Evolutionary conservation across 2,888 invertebrate genomes (phyloP).

Genomic region (Tinea pellionella): DNA sequence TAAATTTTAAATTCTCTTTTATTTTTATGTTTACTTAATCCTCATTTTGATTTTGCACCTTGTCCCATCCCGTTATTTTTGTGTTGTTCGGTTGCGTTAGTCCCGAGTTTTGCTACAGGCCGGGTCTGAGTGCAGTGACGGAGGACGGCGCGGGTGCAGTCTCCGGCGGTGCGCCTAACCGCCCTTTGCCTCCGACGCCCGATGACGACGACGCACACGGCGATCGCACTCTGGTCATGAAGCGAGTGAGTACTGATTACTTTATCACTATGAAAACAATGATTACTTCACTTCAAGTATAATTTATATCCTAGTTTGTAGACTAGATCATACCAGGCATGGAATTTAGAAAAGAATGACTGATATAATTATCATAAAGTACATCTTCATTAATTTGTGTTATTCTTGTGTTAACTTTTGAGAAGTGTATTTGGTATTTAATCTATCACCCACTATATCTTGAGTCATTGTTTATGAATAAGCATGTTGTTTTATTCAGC

Average conservation of each 20-base stretch:
- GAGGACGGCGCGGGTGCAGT: slow-evolving; percentile 43
- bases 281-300: neutral
- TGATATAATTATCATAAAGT: neutral
- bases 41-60: slow-evolving; percentile 23
- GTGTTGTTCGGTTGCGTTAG: slow-evolving; percentile 65
- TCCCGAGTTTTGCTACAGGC: slow-evolving; percentile 87
- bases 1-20: slow-evolving; percentile 20
- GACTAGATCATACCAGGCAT: neutral
- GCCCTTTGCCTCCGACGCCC: slow-evolving; percentile 94
- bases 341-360: neutral
- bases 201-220: slow-evolving; percentile 87
- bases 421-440: neutral
- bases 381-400: neutral
- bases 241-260: slow-evolving; percentile 78
- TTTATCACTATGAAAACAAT: neutral
- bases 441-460: neutral
- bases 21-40: slow-evolving; percentile 11
- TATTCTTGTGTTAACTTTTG: neutral
- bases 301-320: too few species aligned
- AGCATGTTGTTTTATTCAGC: neutral
- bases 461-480: neutral
- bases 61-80: slow-evolving; percentile 26
- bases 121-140: slow-evolving; percentile 74
- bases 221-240: slow-evolving; percentile 91
- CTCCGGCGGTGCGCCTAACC: slow-evolving; percentile 84